Conservation (phyloP, 92 coral and sea anemone species). For the Meandrina meandrites region DNA sequence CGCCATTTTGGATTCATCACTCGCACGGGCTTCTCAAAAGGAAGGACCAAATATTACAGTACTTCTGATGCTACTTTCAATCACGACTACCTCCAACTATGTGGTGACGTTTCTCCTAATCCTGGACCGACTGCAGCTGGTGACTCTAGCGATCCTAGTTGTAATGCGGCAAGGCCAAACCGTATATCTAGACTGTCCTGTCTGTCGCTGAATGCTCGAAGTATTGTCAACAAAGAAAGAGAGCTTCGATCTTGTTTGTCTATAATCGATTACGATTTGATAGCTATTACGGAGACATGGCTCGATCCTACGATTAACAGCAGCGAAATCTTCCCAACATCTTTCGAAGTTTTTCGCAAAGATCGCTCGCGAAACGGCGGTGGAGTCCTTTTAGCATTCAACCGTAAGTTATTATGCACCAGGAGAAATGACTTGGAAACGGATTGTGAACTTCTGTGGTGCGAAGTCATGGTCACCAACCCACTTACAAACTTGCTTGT, state of each 20-base stretch:
- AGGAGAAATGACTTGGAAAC: conserved; percentile 37
- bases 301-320: conserved; percentile 21
- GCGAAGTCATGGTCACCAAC: conserved; percentile 41
- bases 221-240: conserved; percentile 35
- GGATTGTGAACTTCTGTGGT: conserved; percentile 61
- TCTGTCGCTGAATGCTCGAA: conserved; percentile 36
- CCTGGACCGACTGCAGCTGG: conserved; percentile 6
- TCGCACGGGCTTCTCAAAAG: too few relatives aligned
- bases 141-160: neutral
- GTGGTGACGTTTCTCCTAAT: conserved; percentile 26
- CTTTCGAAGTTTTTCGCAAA: conserved; percentile 32
- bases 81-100: too few relatives aligned
- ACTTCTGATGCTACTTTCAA: too few relatives aligned
- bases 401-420: neutral
- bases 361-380: conserved; percentile 34
- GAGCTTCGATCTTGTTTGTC: conserved; percentile 29
- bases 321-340: conserved; percentile 22
- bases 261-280: conserved; percentile 26
- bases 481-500: conserved; percentile 40
- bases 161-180: neutral
- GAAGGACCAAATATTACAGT: too few relatives aligned
- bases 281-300: conserved; percentile 56
- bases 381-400: conserved; percentile 44
- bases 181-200: conserved; percentile 8
- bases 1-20: too few relatives aligned